These are phyloP conservation scores for Conomelus anceps DNA, from an alignment of 2,888 invertebrate genomes.

Conservation along the genomic window DNA sequence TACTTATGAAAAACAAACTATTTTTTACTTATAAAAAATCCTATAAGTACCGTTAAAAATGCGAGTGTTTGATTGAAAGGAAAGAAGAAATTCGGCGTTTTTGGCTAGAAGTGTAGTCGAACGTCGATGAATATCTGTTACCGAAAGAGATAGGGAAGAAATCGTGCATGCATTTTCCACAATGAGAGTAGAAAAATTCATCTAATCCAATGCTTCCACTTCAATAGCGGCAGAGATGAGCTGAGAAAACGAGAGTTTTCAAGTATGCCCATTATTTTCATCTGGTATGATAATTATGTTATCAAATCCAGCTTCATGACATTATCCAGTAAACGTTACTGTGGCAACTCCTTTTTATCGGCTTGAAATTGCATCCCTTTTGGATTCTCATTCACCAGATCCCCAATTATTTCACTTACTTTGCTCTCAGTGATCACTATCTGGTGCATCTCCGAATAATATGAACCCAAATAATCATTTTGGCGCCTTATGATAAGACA, in stretches of 20 bases:
- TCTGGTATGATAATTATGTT: too few species aligned
- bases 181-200: not conserved
- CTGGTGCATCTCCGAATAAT: not conserved
- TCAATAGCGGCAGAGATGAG: not conserved
- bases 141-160: too few species aligned
- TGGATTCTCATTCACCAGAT: not conserved
- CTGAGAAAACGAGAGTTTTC: not conserved
- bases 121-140: too few species aligned
- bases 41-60: too few species aligned
- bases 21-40: too few species aligned
- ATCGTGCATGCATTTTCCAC: not conserved
- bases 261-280: not conserved
- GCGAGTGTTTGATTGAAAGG: too few species aligned
- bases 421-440: not conserved
- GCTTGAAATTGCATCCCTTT: not conserved
- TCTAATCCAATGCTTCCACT: not conserved
- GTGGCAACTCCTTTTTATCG: not conserved
- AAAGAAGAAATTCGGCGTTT: too few species aligned
- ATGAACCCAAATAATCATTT: not conserved
- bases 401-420: not conserved
- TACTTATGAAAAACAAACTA: too few species aligned
- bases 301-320: not conserved
- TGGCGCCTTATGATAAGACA: not conserved
- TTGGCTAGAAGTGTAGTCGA: too few species aligned
- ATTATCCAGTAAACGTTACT: not conserved